These are phyloP conservation scores for Gila orcuttii DNA, from an alignment of 2,113 vertebrate species.

Conservation along the genomic window DNA sequence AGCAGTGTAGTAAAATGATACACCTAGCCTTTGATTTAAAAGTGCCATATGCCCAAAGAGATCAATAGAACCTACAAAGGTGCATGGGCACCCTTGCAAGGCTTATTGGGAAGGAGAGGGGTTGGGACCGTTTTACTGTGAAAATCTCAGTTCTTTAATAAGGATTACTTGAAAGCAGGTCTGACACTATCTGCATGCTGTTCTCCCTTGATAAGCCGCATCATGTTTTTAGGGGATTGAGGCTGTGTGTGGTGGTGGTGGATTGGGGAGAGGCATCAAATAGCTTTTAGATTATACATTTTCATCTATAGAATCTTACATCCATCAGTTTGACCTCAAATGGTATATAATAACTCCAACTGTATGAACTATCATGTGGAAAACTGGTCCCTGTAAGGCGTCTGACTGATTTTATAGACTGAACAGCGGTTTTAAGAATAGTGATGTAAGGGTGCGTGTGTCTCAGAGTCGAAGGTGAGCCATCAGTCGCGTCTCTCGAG, in stretches of 20 bases:
- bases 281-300: slow-evolving; percentile 64
- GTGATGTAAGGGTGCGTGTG: slow-evolving; percentile 48
- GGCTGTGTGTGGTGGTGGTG: background rate
- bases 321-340: slow-evolving; percentile 72
- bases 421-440: slow-evolving; percentile 49
- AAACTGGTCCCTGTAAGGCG: slow-evolving; percentile 23
- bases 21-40: slow-evolving; percentile 28
- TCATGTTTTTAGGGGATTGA: slow-evolving; percentile 54
- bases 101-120: slow-evolving; percentile 59
- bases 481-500: slow-evolving; percentile 39
- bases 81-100: slow-evolving; percentile 67
- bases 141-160: slow-evolving; percentile 75
- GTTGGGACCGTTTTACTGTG: slow-evolving; percentile 69
- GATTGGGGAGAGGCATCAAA: slow-evolving; percentile 62
- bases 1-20: slow-evolving; percentile 62
- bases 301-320: slow-evolving; percentile 67
- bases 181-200: slow-evolving; percentile 78
- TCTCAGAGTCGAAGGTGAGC: slow-evolving; percentile 42
- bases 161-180: slow-evolving; percentile 75
- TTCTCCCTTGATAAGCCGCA: slow-evolving; percentile 73
- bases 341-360: slow-evolving; percentile 62
- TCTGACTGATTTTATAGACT: slow-evolving; percentile 39
- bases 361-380: slow-evolving; percentile 41
- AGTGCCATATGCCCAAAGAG: slow-evolving; percentile 30
- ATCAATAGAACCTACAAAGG: slow-evolving; percentile 65